Base-by-base conservation (phyloP, 2,888 invertebrate species). In the Drosophila paramelanica region DNA sequence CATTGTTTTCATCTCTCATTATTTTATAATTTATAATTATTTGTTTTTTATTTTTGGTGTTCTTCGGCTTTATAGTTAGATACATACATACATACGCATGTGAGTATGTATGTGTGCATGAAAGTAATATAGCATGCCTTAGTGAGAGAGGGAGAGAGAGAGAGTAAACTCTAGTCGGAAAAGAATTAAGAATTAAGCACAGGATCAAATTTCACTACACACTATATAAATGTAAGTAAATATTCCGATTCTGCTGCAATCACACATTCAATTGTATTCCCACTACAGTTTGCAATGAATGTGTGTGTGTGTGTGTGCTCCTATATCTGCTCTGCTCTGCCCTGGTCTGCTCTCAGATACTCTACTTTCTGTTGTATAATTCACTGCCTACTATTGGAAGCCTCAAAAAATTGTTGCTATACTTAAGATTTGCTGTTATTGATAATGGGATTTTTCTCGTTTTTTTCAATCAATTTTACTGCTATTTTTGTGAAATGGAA, bases 371-470 rank as follows among this genome's bases (percentile, higher is more conserved):
- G 75, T 79, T 81, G 53, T 71, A 14, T 13, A 31, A 43, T 43
- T 17, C 25, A 66, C 52, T 66, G 67, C 43, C 36, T 64, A 46
- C 61, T 73, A 51, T 51, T 67, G 81, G 86, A 88, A 81, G 88
- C 81, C 86, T 81, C 86, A 67, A 66, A 78, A 76, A 85, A 77
- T 79, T 68, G 71, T 59, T 78, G 65, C 69, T 70, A 70, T 59
- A 61, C 53, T 73, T 67, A 51, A 71, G 55, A 59, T 52, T 56
- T 77, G 50, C 38, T 49, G 47, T 55, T 55, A 47, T 33, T 25
- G 36, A 41, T 51, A 47, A 27, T 43, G 39, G 31, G 23, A 52
- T 49, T 25, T 31, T 31, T 31, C 31, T 31, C 31, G 0, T 8
- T 27, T 27, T 38, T 8, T 33, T 47, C 45, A 23, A 39, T 17